These are phyloP conservation scores for Catharus bicknelli DNA, from an alignment of 2,113 vertebrate genomes.

Conservation along the genomic window DNA sequence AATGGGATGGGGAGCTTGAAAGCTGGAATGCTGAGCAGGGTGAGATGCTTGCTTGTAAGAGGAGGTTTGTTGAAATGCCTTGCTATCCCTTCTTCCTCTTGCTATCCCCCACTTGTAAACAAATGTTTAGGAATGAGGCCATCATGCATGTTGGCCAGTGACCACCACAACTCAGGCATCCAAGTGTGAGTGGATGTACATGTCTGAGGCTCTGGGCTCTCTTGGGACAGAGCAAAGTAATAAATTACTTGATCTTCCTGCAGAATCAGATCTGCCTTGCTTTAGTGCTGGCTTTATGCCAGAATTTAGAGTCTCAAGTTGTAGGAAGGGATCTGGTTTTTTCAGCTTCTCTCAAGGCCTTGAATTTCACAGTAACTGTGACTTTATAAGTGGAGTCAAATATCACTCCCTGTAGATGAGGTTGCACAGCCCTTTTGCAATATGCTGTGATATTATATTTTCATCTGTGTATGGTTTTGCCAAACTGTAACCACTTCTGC, in stretches of 20 bases:
- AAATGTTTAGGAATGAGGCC: slow-evolving; percentile 10
- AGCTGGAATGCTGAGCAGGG: slow-evolving; percentile 16
- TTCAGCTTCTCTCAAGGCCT: background rate
- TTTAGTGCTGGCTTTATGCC: background rate
- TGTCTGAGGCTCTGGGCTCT: background rate
- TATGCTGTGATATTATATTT: background rate
- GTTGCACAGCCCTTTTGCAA: background rate
- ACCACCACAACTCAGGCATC: background rate
- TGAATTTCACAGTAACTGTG: background rate
- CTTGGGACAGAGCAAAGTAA: background rate
- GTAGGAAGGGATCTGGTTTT: background rate
- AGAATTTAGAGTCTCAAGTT: background rate
- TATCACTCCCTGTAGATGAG: background rate
- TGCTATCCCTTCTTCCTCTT: background rate
- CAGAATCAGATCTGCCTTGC: background rate
- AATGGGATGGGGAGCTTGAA: slow-evolving; percentile 16
- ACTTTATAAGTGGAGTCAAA: background rate
- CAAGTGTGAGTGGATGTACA: background rate
- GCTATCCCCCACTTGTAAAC: background rate
- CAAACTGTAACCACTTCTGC: background rate
- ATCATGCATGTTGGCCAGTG: background rate
- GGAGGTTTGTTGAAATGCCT: slow-evolving; percentile 8
- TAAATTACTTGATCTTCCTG: background rate
- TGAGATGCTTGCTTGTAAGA: slow-evolving; percentile 36
- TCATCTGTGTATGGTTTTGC: background rate